A percentile compares a stretch with the other conserved stretches of the same genome.
Conservation (phyloP, 2,888 invertebrate species). For the Eudemis profundana region DNA sequence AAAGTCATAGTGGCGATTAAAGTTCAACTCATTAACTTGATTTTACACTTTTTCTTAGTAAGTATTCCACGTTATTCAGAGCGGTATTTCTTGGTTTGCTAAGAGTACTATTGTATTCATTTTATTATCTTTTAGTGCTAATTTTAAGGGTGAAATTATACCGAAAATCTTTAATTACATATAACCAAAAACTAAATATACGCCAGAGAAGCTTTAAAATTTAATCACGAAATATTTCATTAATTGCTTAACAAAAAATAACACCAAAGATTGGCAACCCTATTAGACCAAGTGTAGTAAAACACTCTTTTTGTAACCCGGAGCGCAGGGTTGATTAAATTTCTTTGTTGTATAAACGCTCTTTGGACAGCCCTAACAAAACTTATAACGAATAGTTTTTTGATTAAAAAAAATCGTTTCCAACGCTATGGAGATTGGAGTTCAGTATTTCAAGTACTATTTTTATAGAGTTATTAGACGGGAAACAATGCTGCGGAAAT, state of each 20-base stretch:
- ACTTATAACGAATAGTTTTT: slow-evolving; percentile 11
- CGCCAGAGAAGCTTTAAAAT: too few species aligned
- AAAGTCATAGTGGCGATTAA: too few species aligned
- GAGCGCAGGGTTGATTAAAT: slow-evolving; percentile 31
- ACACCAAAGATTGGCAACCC: slow-evolving; percentile 8
- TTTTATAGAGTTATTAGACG: neutral
- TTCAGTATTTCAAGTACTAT: too few species aligned
- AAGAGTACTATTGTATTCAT: too few species aligned
- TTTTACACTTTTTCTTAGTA: too few species aligned
- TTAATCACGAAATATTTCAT: neutral
- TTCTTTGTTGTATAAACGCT: slow-evolving; percentile 24
- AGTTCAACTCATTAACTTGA: too few species aligned
- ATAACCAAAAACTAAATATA: too few species aligned
- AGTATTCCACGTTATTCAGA: too few species aligned
- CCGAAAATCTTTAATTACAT: too few species aligned
- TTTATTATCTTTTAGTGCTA: too few species aligned
- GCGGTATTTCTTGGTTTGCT: too few species aligned
- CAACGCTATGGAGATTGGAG: neutral
- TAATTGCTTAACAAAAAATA: neutral
- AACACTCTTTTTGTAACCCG: slow-evolving; percentile 7
- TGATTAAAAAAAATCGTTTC: slow-evolving; percentile 8
- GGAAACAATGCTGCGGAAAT: neutral
- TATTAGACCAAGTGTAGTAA: slow-evolving; percentile 6
- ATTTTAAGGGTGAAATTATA: too few species aligned
- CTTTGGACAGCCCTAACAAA: slow-evolving; percentile 21